phyloP scores from a whole-genome alignment of 2,888 invertebrate genomes.

The Phortica okadai region DNA sequence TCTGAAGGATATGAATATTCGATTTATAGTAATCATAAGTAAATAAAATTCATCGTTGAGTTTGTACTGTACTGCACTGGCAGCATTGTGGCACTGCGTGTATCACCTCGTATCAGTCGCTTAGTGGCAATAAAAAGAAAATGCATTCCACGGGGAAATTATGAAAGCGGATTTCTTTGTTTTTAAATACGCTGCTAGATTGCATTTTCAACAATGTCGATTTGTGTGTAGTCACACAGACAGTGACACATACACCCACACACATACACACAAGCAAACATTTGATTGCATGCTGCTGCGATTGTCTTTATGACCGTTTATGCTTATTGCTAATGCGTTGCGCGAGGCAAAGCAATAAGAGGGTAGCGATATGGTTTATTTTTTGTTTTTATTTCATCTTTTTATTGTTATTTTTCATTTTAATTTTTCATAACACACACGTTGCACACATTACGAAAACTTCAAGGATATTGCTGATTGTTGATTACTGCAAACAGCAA shows the following conservation, averaged over 20 bases:
- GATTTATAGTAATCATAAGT: too few relatives aligned
- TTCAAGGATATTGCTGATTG: conserved; percentile 3
- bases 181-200: conserved; percentile 40
- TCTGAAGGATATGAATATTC: too few relatives aligned
- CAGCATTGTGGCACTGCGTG: background rate
- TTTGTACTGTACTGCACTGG: background rate
- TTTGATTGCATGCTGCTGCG: conserved; percentile 23
- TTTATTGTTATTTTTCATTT: background rate
- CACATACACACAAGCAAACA: background rate
- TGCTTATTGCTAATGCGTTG: conserved; percentile 64
- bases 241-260: background rate
- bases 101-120: conserved; percentile 54
- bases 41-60: background rate
- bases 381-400: background rate
- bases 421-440: background rate
- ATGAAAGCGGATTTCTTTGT: conserved; percentile 72
- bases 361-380: background rate
- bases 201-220: conserved; percentile 48
- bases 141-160: conserved; percentile 69
- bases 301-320: conserved; percentile 58
- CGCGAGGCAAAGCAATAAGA: background rate
- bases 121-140: conserved; percentile 72
- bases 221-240: background rate
- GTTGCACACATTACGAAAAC: background rate
- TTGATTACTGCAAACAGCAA: conserved; percentile 5